These are phyloP conservation scores for Diplosoma virens DNA, from an alignment of 23 tunicate species.

Conservation along the genomic window DNA sequence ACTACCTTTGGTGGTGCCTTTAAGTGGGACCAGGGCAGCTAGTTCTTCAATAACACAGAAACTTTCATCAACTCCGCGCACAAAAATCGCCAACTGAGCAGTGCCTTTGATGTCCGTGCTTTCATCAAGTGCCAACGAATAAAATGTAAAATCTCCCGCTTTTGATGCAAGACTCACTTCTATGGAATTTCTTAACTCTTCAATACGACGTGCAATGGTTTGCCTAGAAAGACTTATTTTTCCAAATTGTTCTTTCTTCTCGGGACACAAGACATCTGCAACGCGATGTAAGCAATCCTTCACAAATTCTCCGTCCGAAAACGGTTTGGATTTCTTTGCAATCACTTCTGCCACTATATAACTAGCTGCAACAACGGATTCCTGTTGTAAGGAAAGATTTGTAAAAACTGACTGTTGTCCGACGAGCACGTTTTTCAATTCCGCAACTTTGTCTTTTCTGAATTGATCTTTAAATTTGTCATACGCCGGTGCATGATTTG, in stretches of 20 bases:
- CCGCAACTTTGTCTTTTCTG: constrained; percentile 18
- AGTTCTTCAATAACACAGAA: constrained; percentile 26
- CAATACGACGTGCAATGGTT: constrained; percentile 30
- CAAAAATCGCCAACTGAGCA: constrained; percentile 31
- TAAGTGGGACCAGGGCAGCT: constrained; percentile 13
- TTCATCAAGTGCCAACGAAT: constrained; percentile 35
- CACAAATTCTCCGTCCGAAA: constrained; percentile 41
- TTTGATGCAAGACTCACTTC: background rate
- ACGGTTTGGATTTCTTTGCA: constrained; percentile 52
- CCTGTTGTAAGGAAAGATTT: constrained; percentile 51
- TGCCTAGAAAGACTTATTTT: constrained; percentile 29
- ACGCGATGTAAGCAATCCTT: constrained; percentile 32
- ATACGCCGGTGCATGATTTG: constrained; percentile 19
- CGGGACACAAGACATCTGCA: constrained; percentile 26
- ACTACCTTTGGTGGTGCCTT: constrained; percentile 38
- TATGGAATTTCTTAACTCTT: constrained; percentile 16
- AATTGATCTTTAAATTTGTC: constrained; percentile 16
- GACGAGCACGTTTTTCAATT: constrained; percentile 3
- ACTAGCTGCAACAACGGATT: constrained; percentile 57
- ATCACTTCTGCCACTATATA: constrained; percentile 57
- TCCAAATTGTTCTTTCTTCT: constrained; percentile 30
- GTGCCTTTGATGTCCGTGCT: constrained; percentile 29
- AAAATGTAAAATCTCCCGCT: constrained; percentile 18
- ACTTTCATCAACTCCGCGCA: constrained; percentile 19
- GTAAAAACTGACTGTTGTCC: constrained; percentile 40